A percentile compares a stretch with the other conserved stretches of the same genome.
phyloP scores from a whole-genome alignment of 2,888 invertebrate genomes.

The Lochmaea crataegi region DNA sequence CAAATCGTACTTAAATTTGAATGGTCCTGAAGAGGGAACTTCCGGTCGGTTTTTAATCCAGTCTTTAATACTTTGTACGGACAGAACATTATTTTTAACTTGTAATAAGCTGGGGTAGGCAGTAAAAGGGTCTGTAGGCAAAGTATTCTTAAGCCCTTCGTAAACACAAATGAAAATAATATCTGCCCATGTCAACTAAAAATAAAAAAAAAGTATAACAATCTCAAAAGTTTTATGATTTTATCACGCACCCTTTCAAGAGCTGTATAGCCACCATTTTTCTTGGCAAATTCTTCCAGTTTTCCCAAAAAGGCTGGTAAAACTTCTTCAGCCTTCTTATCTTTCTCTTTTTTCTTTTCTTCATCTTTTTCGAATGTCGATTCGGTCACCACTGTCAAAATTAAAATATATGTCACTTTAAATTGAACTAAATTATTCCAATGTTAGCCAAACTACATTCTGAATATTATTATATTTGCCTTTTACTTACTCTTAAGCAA shows the following conservation, averaged over 20 bases:
- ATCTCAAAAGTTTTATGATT: too few species aligned
- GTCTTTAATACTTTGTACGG: conserved; percentile 61
- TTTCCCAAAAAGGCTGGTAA: conserved; percentile 6
- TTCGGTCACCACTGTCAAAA: too few species aligned
- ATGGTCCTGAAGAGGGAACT: too few species aligned
- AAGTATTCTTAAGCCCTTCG: conserved; percentile 15
- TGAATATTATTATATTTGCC: too few species aligned
- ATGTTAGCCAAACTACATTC: too few species aligned
- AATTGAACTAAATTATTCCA: too few species aligned
- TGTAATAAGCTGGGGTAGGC: conserved; percentile 70
- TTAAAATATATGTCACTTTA: too few species aligned
- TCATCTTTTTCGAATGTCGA: too few species aligned
- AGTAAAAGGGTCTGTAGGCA: conserved; percentile 58
- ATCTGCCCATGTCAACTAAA: conserved; percentile 32
- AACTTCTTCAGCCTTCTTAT: neutral
- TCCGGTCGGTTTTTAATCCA: neutral
- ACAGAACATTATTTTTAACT: conserved; percentile 69
- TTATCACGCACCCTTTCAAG: neutral
- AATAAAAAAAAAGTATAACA: too few species aligned
- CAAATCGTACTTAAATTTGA: too few species aligned
- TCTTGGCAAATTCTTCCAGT: conserved; percentile 11
- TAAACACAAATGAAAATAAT: conserved; percentile 30
- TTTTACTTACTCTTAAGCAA: conserved; percentile 3
- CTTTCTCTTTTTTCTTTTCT: too few species aligned
- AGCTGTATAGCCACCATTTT: conserved; percentile 16